Evolutionary conservation across 2,113 vertebrate species (phyloP).

Genomic region (Falcunculus frontatus): DNA sequence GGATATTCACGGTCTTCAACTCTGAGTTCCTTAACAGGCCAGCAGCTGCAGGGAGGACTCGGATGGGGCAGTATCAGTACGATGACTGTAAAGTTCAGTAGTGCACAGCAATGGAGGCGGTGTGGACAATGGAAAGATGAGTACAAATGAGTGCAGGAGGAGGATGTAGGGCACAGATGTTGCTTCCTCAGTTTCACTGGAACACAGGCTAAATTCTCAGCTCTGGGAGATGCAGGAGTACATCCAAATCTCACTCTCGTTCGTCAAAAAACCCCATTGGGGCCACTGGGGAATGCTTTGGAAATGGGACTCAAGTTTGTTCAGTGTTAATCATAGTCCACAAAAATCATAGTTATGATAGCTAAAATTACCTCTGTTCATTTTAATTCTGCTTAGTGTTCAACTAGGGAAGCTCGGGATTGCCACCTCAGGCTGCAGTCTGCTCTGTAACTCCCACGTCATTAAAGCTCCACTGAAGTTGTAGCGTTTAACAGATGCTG

Average conservation of each 20-base stretch:
- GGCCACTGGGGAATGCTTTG: not conserved
- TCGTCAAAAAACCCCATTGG: not conserved
- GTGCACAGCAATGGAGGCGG: not conserved
- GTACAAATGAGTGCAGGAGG: rapidly evolving
- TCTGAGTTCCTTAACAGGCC: not conserved
- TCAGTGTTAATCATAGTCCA: not conserved
- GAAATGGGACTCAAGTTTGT: not conserved
- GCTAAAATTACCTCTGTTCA: not conserved
- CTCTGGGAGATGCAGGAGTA: not conserved
- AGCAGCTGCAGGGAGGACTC: not conserved
- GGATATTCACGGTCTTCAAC: not conserved
- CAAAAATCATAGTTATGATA: not conserved
- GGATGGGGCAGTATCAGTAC: not conserved
- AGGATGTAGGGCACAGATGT: not conserved
- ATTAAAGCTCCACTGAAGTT: not conserved
- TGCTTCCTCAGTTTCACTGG: not conserved
- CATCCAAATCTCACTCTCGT: not conserved
- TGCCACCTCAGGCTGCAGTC: not conserved
- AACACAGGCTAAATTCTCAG: not conserved
- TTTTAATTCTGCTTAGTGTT: not conserved
- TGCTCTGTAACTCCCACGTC: not conserved
- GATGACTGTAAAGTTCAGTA: not conserved
- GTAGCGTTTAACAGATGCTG: not conserved
- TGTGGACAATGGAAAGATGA: rapidly evolving
- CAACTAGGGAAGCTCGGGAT: not conserved